Percentiles rank a stretch among this genome's conserved stretches.
Conservation (phyloP, 2,888 invertebrate genomes). For the Adineta ricciae region DNA sequence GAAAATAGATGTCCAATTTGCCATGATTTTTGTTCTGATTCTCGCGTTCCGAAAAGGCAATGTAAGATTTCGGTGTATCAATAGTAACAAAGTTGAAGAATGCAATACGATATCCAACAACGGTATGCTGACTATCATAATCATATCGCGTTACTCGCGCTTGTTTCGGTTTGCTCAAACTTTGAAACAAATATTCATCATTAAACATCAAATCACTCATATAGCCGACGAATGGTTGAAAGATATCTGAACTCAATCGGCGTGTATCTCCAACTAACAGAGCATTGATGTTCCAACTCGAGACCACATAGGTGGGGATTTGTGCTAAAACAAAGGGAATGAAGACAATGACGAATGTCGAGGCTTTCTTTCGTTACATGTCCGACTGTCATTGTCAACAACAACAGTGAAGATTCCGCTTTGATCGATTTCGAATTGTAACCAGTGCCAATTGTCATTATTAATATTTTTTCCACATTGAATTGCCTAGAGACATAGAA, state of each 20-base stretch:
- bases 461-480: constrained; percentile 8
- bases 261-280: constrained; percentile 8
- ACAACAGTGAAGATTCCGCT: neutral
- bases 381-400: constrained; percentile 12
- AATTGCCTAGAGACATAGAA: neutral
- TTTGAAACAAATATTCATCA: neutral
- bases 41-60: constrained; percentile 11
- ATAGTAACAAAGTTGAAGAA: constrained; percentile 6
- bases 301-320: neutral
- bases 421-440: constrained; percentile 14
- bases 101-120: neutral
- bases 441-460: neutral
- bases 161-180: neutral
- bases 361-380: neutral
- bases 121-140: neutral
- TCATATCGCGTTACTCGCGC: neutral
- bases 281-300: neutral
- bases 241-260: neutral
- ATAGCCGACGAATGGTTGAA: neutral
- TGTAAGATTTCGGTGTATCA: neutral
- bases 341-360: no score
- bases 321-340: neutral
- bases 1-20: neutral
- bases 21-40: constrained; percentile 9
- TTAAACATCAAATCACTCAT: constrained; percentile 17